Percentiles rank a stretch among this genome's conserved stretches.
Evolutionary conservation across 2,797 vertebrate species (phyloP).

Genomic region (Buphagus erythrorhynchus): DNA sequence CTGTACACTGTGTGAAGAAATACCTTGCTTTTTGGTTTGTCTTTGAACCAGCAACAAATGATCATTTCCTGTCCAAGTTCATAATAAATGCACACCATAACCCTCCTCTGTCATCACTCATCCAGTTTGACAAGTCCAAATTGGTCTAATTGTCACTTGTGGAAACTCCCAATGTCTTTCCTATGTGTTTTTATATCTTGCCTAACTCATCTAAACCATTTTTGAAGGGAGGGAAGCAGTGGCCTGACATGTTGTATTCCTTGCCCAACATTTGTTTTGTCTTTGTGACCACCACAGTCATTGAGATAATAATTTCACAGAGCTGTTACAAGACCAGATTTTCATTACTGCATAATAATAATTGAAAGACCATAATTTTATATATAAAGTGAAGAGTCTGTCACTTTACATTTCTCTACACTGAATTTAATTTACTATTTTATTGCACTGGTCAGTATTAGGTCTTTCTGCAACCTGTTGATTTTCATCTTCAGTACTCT

Average conservation of each 20-base stretch:
- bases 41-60: background rate
- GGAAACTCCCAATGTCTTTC: background rate
- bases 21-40: background rate
- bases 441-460: background rate
- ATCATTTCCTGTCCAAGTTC: slow-evolving; percentile 2
- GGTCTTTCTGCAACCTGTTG: background rate
- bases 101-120: background rate
- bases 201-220: background rate
- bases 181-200: background rate
- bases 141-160: background rate
- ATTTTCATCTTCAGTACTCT: background rate
- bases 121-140: slow-evolving; percentile 3
- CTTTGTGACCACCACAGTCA: background rate
- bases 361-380: background rate
- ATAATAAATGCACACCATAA: background rate
- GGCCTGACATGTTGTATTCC: background rate
- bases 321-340: background rate
- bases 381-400: background rate
- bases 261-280: background rate
- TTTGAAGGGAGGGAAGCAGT: background rate
- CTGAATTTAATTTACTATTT: background rate
- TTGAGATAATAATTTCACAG: background rate
- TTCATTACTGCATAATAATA: background rate
- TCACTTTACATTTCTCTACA: background rate
- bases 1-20: background rate